Evolutionary conservation across 2,797 vertebrate genomes (phyloP), one percentile per base, ranked within the genome.

Genomic region (Diplodus sargus): DNA sequence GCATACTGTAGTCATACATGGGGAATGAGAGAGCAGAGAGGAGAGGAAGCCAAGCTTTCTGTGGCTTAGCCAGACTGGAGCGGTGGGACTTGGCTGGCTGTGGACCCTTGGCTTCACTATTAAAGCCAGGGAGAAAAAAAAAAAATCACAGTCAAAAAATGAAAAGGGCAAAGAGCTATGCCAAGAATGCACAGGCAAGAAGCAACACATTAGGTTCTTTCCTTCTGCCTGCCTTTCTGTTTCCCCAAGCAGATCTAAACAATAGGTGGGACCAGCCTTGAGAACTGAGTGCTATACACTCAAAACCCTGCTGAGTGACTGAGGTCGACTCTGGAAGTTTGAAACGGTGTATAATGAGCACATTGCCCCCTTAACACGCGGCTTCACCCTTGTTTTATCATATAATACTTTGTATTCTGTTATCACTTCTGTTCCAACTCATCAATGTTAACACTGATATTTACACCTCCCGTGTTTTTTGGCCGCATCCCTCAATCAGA

Each of bases 171-270:
- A 93, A 91, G 89, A 93, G 91, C 92, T 94, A 95, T 95, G 93
- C 93, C 95, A 95, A 95, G 94, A 95, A 95, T 95, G 92, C 89
- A 91, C 91, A 94, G 93, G 91, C 94, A 95, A 95, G 93, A 95
- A 94, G 88, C 91, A 94, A 95, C 94, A 95, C 92, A 95, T 95
- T 93, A 91, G 89, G 82, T 87, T 90, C 85, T 88, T 91, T 92
- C 87, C 91, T 90, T 90, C 91, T 91, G 89, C 89, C 85, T 87
- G 87, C 82, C 76, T 90, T 53, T 86, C 89, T 89, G 83, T 92
- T 93, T 90, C 85, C 78, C 71, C 62, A 79, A 86, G 84, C 87
- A 85, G 63, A 85, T 87, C 84, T 75, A 85, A 92, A 92, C 90
- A 94, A 93, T 90, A 90, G 90, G 82, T 91, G 87, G 76, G 88